Evolutionary conservation across 2,113 vertebrate genomes (phyloP).

Genomic region (Megaceryle maxima): DNA sequence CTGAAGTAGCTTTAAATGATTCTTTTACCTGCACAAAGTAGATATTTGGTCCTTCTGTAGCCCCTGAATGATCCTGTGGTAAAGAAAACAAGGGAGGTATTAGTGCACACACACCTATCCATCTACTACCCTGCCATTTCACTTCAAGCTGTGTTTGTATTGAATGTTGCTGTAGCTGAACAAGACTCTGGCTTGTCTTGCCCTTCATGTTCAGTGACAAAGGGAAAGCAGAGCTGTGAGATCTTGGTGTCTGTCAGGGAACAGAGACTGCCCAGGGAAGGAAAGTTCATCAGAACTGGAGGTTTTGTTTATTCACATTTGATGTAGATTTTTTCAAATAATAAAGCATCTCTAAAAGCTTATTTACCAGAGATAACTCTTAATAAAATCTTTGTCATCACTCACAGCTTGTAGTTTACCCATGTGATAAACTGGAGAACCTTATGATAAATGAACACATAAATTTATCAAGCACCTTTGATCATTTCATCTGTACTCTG

Average conservation of each 20-base stretch:
- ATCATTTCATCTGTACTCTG: not conserved
- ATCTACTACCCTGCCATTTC: no score
- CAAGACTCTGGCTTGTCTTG: not conserved
- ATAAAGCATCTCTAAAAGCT: not conserved
- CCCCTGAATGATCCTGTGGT: not conserved
- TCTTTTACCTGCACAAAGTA: not conserved
- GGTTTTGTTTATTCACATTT: not conserved
- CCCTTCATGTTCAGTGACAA: not conserved
- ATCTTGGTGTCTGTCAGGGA: not conserved
- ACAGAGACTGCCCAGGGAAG: not conserved
- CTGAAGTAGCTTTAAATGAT: not conserved
- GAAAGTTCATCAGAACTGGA: not conserved
- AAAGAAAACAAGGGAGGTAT: not conserved
- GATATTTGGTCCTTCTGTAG: not conserved
- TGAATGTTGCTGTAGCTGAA: not conserved
- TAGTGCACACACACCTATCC: not conserved
- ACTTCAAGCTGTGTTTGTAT: not conserved
- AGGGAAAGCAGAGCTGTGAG: not conserved
- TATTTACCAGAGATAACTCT: conserved; percentile 14
- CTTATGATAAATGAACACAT: not conserved
- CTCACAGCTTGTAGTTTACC: not conserved
- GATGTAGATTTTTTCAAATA: not conserved
- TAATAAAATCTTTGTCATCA: not conserved
- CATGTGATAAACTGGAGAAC: not conserved
- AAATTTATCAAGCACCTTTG: not conserved